These are phyloP conservation scores for Drosophila cardini DNA, from an alignment of 1,140 invertebrate genomes.

Conservation along the genomic window DNA sequence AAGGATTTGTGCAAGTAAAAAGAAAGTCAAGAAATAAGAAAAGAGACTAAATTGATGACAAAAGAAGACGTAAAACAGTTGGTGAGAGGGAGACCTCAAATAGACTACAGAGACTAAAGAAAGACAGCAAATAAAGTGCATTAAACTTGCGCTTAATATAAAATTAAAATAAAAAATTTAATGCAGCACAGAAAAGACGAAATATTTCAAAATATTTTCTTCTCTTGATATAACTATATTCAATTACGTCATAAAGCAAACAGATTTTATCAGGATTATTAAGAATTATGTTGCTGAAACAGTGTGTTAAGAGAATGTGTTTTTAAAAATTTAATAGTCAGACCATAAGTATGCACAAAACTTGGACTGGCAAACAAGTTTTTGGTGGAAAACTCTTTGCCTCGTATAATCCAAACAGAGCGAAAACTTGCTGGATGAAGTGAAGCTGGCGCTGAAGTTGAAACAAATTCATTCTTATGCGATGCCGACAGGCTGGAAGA, in stretches of 20 bases:
- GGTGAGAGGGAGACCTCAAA: too few species aligned
- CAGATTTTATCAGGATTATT: not conserved
- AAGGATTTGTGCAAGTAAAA: too few species aligned
- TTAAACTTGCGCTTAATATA: too few species aligned
- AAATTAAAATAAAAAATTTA: too few species aligned
- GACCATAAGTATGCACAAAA: slow-evolving; percentile 9
- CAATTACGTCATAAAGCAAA: not conserved
- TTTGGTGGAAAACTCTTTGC: slow-evolving; percentile 7
- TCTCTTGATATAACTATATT: too few species aligned
- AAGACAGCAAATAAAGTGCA: too few species aligned
- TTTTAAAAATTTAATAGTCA: slow-evolving; percentile 4
- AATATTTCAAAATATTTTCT: too few species aligned
- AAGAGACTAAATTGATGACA: too few species aligned
- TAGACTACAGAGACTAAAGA: too few species aligned
- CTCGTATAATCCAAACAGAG: slow-evolving; percentile 10
- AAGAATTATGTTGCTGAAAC: not conserved
- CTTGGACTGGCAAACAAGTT: slow-evolving; percentile 1
- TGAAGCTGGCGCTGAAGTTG: not conserved
- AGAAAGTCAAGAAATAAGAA: too few species aligned
- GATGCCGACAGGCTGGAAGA: slow-evolving; percentile 22
- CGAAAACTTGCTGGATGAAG: not conserved
- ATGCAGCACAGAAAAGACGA: too few species aligned
- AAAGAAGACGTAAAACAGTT: too few species aligned
- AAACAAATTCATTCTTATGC: slow-evolving; percentile 8
- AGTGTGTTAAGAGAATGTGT: not conserved